Base-by-base conservation (phyloP, 2,113 vertebrate genomes). In the Thymallus thymallus region DNA sequence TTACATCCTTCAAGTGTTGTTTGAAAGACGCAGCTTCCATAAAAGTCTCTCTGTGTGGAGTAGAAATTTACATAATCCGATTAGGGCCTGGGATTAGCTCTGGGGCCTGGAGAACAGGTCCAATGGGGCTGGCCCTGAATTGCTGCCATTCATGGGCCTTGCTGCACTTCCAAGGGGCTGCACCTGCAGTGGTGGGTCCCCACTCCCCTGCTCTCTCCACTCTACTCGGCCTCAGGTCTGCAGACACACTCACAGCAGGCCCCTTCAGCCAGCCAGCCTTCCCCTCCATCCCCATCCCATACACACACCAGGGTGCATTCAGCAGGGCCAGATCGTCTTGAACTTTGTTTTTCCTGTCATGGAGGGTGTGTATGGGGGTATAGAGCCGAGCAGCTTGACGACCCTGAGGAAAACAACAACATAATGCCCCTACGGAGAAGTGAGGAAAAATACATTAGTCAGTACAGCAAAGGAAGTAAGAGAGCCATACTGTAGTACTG, bases 41-140 rank as follows among this genome's bases (percentile, higher is more conserved):
- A 91, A 92, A 91, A 91, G 86, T 91, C 89, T 41, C 35, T 87
- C 89, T 89, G 87, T 92, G 92, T 95, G 93, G 95, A 96, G 95
- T 93, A 95, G 91, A 92, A 94, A 98, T 99, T 98, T 97, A 93
- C 98, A 99, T 99, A 99, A 99, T 98, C 96, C 93, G 96, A 98
- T 98, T 98, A 94, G 76, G 83, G 93, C 76, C 80, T 24, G 84
- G 82, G 95, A 96, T 98, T 99, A 98, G 94, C 91, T 89, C 88
- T 88, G 87, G 86, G 92, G 92, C 92, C 91, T 87, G 92, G 94
- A 94, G 93, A 95, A 94, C 83, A 89, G 93, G 89, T 90, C 91
- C 75, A 67, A 92, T 89, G 95, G 94, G 95, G 94, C 95, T 89
- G 87, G 94, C 92, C 85, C 94, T 95, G 93, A 96, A 94, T 92